Base-by-base conservation (phyloP, 2,888 invertebrate species). In the Meliscaeva auricollis region DNA sequence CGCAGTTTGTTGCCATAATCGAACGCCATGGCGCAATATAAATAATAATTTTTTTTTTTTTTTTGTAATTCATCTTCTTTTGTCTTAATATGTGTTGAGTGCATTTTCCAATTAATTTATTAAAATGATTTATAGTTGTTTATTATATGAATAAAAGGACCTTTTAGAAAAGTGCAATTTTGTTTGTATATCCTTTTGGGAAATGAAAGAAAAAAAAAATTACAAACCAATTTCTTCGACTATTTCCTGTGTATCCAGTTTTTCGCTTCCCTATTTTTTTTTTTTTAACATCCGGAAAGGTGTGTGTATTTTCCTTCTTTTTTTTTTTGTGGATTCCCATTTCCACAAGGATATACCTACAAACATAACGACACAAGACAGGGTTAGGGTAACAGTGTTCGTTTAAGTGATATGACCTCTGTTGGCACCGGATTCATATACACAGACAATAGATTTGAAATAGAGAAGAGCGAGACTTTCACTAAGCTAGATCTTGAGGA, bases 351-450 rank as follows among this genome's bases (percentile, higher is more conserved):
- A 46, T 32, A 64, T 17, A 56, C 11, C n/a, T n/a, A 13, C 13
- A 20, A 22, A 50, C 11, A 17, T 11, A 26, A 60, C 6, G 9
- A 22, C n/a, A 50, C 17, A 69, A 22, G 52, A 73, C 66, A 70
- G 70, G 48, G 81, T 81, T 81, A 70, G 64, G 70, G 52, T 81
- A 64, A 70, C 82, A 72, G 44, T 77, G 82, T 11, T 77, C 66
- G 73, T 11, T 73, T 73, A 82, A 82, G 73, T 77, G 77, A 74
- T 84, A 66, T 79, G 78, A 84, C 79, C 79, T 79, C 74, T 75
- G 68, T 70, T 35, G 48, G 15, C 35, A 48, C 22, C n/a, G 11
- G 48, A 62, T 58, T 26, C 56, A 3, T 6, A n/a, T 1, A 20
- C 46, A 68, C 35, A 58, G 8, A 48, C 54, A 46, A 74, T 17